Base-by-base conservation (phyloP, 1,140 invertebrate species). In the Heliconius melpomene region DNA sequence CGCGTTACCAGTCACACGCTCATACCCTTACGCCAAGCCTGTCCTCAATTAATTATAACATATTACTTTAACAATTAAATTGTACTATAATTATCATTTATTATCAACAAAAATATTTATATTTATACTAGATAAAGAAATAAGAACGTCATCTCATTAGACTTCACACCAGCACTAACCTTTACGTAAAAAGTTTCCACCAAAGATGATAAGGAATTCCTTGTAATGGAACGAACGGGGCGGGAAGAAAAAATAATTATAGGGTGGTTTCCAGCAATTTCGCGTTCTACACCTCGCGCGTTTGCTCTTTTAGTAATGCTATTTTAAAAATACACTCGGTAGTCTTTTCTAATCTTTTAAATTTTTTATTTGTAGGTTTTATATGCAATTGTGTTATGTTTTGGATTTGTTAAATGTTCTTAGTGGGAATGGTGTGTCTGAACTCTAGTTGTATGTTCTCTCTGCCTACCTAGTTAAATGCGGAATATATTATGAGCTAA, bases 231-330 rank as follows among this genome's bases (percentile, higher is more conserved):
- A 90, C 84, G 74, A 77, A 77, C 84, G 82, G 87, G 83, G 76
- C 80, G 80, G 86, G 80, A 84, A 86, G 87, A 85, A 89, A 88
- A 92, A 90, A 91, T 91, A 91, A 91, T 91, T 91, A 88, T 85
- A 78, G 84, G 84, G 83, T 83, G 85, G 84, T 86, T 83, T 84
- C 78, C 80, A 78, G 81, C 83, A 89, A 88, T 89, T 89, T 83
- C 84, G 84, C 88, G 88, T 91, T 85, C 77, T 74, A 79, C 83
- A 82, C 86, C 81, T 85, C 60, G 74, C 74, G 81, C 72, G 77
- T 79, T 80, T 60, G 79, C 77, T 80, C 29, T 80, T 80, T 80
- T 50, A 38, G 32, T 52, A 36, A 38, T 77, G 72, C 18, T 71
- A 36, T 80, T 57, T 80, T 80, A 60, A 76, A 46, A 16, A 11